Percentiles rank a stretch among this genome's conserved stretches.
phyloP scores from a whole-genome alignment of 2,797 vertebrate genomes.

The Cynopterus sphinx region DNA sequence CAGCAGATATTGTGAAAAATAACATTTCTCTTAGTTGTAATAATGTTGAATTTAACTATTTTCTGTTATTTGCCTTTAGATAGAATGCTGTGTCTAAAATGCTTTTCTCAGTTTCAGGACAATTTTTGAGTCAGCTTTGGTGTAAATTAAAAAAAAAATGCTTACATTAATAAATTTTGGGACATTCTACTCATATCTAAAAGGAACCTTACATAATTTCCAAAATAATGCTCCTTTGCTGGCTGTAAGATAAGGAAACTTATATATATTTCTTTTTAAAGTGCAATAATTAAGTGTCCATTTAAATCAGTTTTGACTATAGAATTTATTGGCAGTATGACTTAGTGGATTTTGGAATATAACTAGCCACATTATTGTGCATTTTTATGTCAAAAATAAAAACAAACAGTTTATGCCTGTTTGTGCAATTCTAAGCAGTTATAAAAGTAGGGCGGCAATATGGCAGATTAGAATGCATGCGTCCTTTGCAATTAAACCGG shows the following conservation, averaged over 20 bases:
- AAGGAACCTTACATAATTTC: constrained; percentile 3
- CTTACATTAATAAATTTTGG: constrained; percentile 35
- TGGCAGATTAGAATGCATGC: not conserved
- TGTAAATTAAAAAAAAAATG: not conserved
- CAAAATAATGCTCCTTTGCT: not conserved
- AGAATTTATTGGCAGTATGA: not conserved
- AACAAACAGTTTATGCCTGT: not conserved
- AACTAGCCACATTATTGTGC: not conserved
- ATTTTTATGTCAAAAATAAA: constrained; percentile 7
- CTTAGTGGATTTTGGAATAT: not conserved
- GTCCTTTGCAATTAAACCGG: not conserved
- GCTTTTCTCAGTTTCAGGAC: constrained; percentile 13
- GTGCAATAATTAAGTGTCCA: not conserved
- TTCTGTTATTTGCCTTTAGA: constrained; percentile 18
- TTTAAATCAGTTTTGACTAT: constrained; percentile 38
- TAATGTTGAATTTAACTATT: not conserved
- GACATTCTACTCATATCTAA: not conserved
- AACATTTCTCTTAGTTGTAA: not conserved
- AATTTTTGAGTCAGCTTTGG: constrained; percentile 38
- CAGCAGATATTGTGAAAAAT: not conserved
- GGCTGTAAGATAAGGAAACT: not conserved
- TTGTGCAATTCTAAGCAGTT: not conserved
- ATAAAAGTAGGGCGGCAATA: not conserved
- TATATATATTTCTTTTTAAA: not conserved
- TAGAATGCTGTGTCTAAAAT: constrained; percentile 15